Conservation (phyloP, 2,888 invertebrate species). For the Dascillus cervinus region DNA sequence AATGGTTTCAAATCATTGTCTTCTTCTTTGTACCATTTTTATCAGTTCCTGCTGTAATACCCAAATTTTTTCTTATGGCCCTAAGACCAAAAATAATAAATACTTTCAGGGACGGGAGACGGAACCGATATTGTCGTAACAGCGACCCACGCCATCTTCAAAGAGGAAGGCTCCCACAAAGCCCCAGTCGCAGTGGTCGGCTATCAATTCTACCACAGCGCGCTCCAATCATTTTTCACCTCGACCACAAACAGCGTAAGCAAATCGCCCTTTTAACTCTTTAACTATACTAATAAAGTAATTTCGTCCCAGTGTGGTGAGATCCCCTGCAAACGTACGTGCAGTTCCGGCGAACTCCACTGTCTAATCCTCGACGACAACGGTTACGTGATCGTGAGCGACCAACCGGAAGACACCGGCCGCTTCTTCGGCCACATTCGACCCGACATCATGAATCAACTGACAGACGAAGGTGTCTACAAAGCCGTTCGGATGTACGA, state of each 20-base stretch:
- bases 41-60: no score
- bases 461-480: slow-evolving; percentile 71
- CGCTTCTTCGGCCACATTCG: slow-evolving; percentile 79
- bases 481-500: slow-evolving; percentile 70
- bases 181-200: slow-evolving; percentile 67
- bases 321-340: slow-evolving; percentile 48
- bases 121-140: slow-evolving; percentile 64
- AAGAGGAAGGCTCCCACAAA: slow-evolving; percentile 41
- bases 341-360: slow-evolving; percentile 61
- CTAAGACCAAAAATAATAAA: no score
- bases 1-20: no score
- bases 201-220: slow-evolving; percentile 77
- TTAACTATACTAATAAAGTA: no score
- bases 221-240: slow-evolving; percentile 67
- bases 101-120: no score
- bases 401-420: slow-evolving; percentile 63
- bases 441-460: slow-evolving; percentile 62
- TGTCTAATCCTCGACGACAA: slow-evolving; percentile 85
- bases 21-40: no score
- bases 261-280: no score
- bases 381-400: slow-evolving; percentile 76
- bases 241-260: slow-evolving; percentile 72
- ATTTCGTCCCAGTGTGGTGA: slow-evolving; percentile 34
- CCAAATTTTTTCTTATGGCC: no score
- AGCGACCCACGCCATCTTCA: slow-evolving; percentile 78